phyloP scores from a whole-genome alignment of 2,797 vertebrate genomes.

The Pelodytes ibericus region DNA sequence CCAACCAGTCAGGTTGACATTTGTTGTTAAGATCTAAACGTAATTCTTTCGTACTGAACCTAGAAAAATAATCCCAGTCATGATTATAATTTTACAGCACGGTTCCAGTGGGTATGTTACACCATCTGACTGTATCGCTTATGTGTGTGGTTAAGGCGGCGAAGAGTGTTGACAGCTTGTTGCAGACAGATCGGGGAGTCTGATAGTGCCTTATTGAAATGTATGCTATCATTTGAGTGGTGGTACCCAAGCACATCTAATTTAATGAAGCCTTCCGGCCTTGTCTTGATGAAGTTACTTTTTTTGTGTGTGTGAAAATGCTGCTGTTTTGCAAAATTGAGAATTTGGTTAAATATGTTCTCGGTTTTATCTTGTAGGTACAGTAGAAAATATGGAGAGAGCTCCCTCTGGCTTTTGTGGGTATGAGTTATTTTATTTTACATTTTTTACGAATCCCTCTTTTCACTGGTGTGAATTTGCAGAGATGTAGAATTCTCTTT shows the following conservation, averaged over 20 bases:
- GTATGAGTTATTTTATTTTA: conserved; percentile 28
- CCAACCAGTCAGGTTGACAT: conserved; percentile 18
- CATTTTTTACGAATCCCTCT: background rate
- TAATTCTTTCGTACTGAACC: conserved; percentile 15
- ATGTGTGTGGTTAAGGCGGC: conserved; percentile 32
- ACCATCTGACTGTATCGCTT: conserved; percentile 32
- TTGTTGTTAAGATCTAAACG: conserved; percentile 27
- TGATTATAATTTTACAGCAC: conserved; percentile 10
- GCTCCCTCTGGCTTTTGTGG: conserved; percentile 64
- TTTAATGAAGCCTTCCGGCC: conserved; percentile 21
- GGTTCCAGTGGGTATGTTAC: conserved; percentile 37
- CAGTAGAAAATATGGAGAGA: conserved; percentile 60
- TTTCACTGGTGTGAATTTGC: background rate
- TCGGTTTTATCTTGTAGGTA: conserved; percentile 41
- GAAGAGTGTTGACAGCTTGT: conserved; percentile 41
- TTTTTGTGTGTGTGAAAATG: conserved; percentile 7
- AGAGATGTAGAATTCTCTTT: background rate
- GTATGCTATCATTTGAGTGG: conserved; percentile 16
- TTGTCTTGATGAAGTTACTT: conserved; percentile 22
- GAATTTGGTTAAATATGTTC: conserved; percentile 44
- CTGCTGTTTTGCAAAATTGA: conserved; percentile 40
- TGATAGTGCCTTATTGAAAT: conserved; percentile 20
- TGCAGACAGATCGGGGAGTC: conserved; percentile 43
- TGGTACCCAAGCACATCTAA: conserved; percentile 17
- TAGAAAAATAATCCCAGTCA: background rate